Evolutionary conservation across 2,113 vertebrate genomes (phyloP).

Genomic region (Cinclus cinclus): DNA sequence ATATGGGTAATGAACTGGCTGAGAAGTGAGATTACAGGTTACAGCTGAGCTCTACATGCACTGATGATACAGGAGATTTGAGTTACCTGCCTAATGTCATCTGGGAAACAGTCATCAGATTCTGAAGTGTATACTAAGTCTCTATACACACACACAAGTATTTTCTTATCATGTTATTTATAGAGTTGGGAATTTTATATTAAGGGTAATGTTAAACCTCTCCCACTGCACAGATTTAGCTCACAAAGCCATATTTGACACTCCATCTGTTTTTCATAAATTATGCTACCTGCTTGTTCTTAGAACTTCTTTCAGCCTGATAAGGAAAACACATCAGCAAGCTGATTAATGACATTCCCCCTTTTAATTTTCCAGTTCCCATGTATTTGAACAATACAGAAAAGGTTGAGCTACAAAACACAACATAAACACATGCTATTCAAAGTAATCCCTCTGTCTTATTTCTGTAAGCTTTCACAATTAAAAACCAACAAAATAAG

Average conservation of each 20-base stretch:
- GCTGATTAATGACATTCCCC: constrained; percentile 14
- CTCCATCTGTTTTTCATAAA: not conserved
- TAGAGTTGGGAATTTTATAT: not conserved
- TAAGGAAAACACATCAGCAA: constrained; percentile 35
- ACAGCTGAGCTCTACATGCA: not conserved
- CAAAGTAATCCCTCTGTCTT: not conserved
- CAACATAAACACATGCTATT: not conserved
- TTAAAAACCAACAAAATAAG: not conserved
- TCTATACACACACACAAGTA: not conserved
- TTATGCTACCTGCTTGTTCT: constrained; percentile 10
- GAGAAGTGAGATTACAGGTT: not conserved
- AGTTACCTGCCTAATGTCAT: not conserved
- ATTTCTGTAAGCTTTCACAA: not conserved
- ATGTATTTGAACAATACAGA: not conserved
- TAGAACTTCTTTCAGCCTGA: not conserved
- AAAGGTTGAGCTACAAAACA: not conserved
- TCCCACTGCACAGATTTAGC: not conserved
- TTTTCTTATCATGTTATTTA: not conserved
- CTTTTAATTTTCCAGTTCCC: not conserved
- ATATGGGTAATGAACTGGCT: not conserved
- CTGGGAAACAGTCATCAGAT: not conserved
- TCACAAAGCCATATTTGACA: not conserved
- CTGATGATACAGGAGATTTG: not conserved
- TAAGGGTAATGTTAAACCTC: not conserved
- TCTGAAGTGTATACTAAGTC: not conserved